Base-by-base conservation (phyloP, 2,113 vertebrate species). In the Paracyprichromis sp. region DNA sequence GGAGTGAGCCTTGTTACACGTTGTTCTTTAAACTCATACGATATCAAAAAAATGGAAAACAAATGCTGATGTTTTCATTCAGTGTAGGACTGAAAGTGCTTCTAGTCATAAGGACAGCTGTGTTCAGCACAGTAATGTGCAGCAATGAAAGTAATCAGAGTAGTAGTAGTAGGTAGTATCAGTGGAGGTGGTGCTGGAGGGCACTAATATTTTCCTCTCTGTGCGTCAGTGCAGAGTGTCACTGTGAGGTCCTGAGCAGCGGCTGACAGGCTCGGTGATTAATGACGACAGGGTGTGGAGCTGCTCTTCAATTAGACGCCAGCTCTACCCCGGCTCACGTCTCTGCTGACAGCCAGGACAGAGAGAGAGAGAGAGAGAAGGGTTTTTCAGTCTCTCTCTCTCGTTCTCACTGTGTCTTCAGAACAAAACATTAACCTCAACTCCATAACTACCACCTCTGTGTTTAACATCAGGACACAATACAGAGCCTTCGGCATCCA, bases 221-320 rank as follows among this genome's bases (percentile, higher is more conserved):
- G 91, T 85, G 91, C 86, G 90, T 88, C 92, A 86, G 89, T 88
- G 89, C 91, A 90, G 90, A 88, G 92, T 84, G 92, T 90, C 95
- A 93, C 96, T 94, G 94, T 92, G 95, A 94, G 94, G 94, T 96
- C 95, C 92, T 83, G 94, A 95, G 94, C 94, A 94, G 94, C 88
- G 88, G 94, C 92, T 95, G 95, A 97, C 96, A 96, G 95, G 89
- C 93, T 91, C 7, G 47, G 95, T 96, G 96, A 97, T 96, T 96
- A 97, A 96, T 96, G 96, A 96, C 93, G 96, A 96, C 96, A 96
- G 96, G 93, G 94, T 96, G 96, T 92, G 94, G 95, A 96, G 95
- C 95, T 92, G 95, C 94, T 96, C 96, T 95, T 96, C 96, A 96
- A 96, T 97, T 96, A 96, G 96, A 95, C 92, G 95, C 93, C 95